Percentiles rank a stretch among this genome's conserved stretches.
Evolutionary conservation across 2,113 vertebrate genomes (phyloP).

Genomic region (Bos indicus): DNA sequence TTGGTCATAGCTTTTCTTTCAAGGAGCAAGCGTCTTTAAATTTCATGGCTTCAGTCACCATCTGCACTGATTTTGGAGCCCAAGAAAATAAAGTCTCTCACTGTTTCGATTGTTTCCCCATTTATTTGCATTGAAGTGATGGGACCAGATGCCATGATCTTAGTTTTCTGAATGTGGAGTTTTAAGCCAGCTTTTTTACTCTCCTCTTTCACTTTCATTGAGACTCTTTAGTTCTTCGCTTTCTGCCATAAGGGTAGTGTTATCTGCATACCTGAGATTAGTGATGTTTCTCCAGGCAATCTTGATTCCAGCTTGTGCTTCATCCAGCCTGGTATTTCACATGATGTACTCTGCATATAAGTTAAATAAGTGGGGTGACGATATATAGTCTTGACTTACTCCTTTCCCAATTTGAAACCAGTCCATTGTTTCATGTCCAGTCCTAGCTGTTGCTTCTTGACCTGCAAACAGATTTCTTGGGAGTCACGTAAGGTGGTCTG

Average conservation of each 20-base stretch:
- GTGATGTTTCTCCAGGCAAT: neutral
- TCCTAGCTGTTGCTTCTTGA: neutral
- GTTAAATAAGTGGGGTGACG: neutral
- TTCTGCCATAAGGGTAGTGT: neutral
- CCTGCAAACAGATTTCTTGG: neutral
- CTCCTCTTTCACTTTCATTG: neutral
- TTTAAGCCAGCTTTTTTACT: neutral
- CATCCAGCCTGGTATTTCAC: neutral
- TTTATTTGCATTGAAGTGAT: neutral
- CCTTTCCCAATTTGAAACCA: neutral
- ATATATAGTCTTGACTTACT: neutral
- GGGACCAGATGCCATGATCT: neutral
- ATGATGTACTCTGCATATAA: neutral
- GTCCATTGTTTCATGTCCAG: neutral
- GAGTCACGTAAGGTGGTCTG: neutral
- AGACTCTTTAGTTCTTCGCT: neutral
- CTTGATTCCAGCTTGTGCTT: neutral
- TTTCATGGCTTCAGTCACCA: neutral
- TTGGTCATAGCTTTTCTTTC: neutral
- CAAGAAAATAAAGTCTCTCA: neutral
- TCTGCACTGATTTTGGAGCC: neutral
- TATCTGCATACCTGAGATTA: neutral
- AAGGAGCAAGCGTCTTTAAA: neutral
- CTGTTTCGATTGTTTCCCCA: neutral
- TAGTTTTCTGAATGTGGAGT: neutral